Conservation (phyloP, 2,888 invertebrate species). For the Seira sanloemensis region DNA sequence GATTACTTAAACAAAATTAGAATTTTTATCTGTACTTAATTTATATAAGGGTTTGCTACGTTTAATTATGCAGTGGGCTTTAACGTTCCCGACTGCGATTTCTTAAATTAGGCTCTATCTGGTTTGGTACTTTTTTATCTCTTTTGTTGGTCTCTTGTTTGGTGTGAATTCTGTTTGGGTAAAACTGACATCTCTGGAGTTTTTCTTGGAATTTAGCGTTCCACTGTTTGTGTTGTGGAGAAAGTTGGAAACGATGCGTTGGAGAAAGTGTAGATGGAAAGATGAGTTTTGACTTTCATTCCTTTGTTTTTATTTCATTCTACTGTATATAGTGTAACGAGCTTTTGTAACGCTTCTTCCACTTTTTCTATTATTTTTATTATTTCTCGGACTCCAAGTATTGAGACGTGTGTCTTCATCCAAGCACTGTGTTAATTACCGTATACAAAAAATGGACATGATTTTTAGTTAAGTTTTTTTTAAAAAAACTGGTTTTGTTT, state of each 20-base stretch:
- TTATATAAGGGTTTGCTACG: not conserved
- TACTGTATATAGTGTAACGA: not conserved
- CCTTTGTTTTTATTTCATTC: not conserved
- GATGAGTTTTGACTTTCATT: not conserved
- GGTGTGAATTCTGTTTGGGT: not conserved
- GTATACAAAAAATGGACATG: slow-evolving; percentile 12
- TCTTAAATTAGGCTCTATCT: not conserved
- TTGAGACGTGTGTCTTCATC: not conserved
- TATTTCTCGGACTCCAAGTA: too few species aligned
- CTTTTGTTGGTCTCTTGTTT: not conserved
- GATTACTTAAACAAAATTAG: not conserved
- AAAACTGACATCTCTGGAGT: not conserved
- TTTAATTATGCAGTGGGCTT: not conserved
- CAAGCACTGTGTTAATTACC: slow-evolving; percentile 1
- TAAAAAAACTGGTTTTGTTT: not conserved
- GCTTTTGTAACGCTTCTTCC: not conserved
- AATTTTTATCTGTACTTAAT: slow-evolving; percentile 1
- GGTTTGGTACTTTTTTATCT: not conserved
- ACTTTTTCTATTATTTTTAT: not conserved
- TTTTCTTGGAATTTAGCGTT: not conserved
- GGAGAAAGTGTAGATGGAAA: not conserved
- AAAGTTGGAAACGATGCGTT: not conserved
- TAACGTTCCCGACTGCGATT: too few species aligned
- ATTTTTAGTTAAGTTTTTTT: not conserved
- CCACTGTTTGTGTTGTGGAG: not conserved